Evolutionary conservation across 1,140 invertebrate genomes (phyloP), one percentile per base, ranked within the genome.

Genomic region (Heliconius hermathena): DNA sequence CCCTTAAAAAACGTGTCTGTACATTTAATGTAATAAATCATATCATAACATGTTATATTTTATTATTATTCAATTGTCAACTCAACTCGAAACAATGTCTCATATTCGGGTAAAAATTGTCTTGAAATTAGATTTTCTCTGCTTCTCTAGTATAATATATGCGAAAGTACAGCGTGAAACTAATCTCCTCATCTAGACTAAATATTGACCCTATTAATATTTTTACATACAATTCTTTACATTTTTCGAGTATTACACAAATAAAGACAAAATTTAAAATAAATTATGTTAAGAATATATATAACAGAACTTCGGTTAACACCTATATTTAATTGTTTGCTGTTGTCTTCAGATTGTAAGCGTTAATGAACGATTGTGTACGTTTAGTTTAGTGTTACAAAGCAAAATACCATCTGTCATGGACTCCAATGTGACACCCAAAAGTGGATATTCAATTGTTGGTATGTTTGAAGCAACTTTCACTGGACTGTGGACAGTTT

Each of bases 391-490:
- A 66, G 60, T 66, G 13, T 66, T 66, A 66, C 26, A 29, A 66
- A 66, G 60, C 60, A 66, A 29, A 66, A 29, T 66, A 66, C 26
- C 26, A 66, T 66, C 26, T 29, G 60, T 26, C 60, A 46, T 46
- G 13, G 41, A 46, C 3, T 46, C 41, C 33, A 8, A 36, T 8
- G n/a, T 79, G 22, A 74, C 79, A 52, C 71, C 70, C 70, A 72
- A 60, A 80, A 75, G 81, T 72, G 49, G 33, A 54, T 78, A 57
- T 81, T 82, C 79, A 80, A 79, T 82, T 80, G 81, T 78, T 82
- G 52, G 74, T 76, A 49, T 71, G 73, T 73, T 57, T 76, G 74
- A 22, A 18, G 57, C 76, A 78, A 82, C 83, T 82, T 84, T 84
- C 83, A 82, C 83, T 78, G 22, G 38, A 38, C 60, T 6, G 38